Percentiles rank a stretch among this genome's conserved stretches.
Conservation (phyloP, 2,888 invertebrate genomes). For the Cosmia pyralina region DNA sequence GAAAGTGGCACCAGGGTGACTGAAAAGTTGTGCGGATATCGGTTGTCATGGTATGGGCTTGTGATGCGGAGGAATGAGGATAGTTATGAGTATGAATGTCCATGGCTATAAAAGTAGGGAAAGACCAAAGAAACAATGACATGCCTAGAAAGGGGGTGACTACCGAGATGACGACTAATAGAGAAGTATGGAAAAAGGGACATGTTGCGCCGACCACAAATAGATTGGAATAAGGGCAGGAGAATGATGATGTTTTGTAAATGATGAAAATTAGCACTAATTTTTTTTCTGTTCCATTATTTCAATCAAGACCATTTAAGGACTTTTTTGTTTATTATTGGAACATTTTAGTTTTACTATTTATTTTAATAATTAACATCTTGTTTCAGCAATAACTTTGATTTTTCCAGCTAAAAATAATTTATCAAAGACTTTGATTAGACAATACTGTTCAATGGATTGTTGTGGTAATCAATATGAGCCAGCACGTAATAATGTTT, state of each 20-base stretch:
- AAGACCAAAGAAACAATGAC: no score
- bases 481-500: conserved; percentile 6
- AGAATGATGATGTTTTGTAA: background rate
- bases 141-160: no score
- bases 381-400: conserved; percentile 33
- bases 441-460: conserved; percentile 1
- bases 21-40: no score
- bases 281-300: background rate
- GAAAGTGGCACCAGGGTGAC: no score
- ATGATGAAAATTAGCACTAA: background rate
- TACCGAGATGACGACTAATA: no score
- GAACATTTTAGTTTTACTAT: background rate
- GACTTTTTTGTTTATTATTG: background rate
- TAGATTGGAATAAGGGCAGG: no score
- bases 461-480: conserved; percentile 13
- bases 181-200: no score
- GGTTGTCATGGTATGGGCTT: no score
- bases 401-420: conserved; percentile 12
- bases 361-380: background rate
- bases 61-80: no score
- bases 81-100: no score
- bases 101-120: no score
- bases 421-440: background rate
- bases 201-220: no score
- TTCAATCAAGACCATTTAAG: background rate